phyloP scores from a whole-genome alignment of 2,797 vertebrate genomes.

The Gymnocypris eckloni region DNA sequence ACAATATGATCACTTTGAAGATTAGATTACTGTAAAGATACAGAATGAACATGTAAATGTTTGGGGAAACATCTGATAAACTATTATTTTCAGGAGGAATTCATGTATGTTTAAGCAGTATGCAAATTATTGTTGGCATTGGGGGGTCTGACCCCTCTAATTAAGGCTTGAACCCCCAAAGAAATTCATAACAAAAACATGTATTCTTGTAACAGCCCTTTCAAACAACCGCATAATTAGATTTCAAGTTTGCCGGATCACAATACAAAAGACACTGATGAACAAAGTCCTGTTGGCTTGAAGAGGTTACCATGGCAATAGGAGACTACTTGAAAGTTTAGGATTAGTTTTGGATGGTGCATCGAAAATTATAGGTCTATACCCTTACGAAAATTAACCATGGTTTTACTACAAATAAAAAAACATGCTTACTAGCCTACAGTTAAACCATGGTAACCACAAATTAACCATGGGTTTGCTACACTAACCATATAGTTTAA shows the following conservation, averaged over 20 bases:
- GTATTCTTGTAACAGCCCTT: neutral
- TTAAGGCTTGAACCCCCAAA: neutral
- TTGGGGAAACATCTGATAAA: neutral
- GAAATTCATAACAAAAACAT: neutral
- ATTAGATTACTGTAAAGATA: neutral
- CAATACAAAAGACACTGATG: neutral
- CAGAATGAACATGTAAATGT: neutral
- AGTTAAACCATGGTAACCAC: too few species aligned
- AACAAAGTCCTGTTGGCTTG: neutral
- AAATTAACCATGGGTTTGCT: too few species aligned
- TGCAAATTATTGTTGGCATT: neutral
- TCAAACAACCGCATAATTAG: slow-evolving; percentile 2
- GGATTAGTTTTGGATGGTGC: neutral
- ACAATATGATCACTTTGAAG: neutral
- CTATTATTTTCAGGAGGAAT: neutral
- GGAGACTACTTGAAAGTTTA: neutral
- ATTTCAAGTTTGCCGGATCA: neutral
- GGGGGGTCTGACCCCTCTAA: neutral
- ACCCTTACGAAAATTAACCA: too few species aligned
- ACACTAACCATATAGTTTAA: too few species aligned
- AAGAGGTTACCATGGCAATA: neutral
- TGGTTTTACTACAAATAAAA: too few species aligned
- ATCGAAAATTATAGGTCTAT: too few species aligned
- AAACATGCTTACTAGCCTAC: too few species aligned
- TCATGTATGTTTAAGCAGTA: neutral